Evolutionary conservation across 2,113 vertebrate species (phyloP), one percentile per base, ranked within the genome.

Genomic region (Diadophis punctatus): DNA sequence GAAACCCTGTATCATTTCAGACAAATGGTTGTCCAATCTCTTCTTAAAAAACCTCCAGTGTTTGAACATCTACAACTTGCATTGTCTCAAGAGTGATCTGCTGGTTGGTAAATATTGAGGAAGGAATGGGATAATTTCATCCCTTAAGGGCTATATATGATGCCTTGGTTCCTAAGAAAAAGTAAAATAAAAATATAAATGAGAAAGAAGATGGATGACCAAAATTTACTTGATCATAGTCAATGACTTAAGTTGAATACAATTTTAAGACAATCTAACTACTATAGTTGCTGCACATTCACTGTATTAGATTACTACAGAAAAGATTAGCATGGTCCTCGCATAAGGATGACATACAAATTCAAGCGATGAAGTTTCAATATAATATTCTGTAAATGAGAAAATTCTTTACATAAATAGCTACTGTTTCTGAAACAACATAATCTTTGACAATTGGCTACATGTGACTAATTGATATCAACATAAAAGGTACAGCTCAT

Each of bases 401-500:
- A 53, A 86, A 96, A 95, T 52, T 8, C 88, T 93, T 20, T 0
- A 22, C 0, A 55, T 34, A 34, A 91, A 95, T 95, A 94, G 51
- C 90, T 89, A 89, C 55, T 80, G 25, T 63, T 95, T 49, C 88
- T 93, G 63, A 94, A 94, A 34, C 16, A 55, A 88, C 74, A 58
- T 48, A 56, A 93, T 93, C 89, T 88, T 0, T 0, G 92, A 94
- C 87, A 60, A 27, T n/a, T 91, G 48, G 84, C 88, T 39, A 34
- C 34, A 48, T 89, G 74, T 90, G 92, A 94, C 94, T 91, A 39
- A 89, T 91, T 88, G 88, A n/a, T 87, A 93, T 49, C 88, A 92
- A 91, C 23, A 89, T 49, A 30, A 14, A 27, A 90, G 89, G 27
- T 25, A 74, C 68, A 39, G 68, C 16, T 74, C 68, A 74, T 74